phyloP scores from a whole-genome alignment of 2,797 vertebrate genomes.

The Anolis apletophallus region DNA sequence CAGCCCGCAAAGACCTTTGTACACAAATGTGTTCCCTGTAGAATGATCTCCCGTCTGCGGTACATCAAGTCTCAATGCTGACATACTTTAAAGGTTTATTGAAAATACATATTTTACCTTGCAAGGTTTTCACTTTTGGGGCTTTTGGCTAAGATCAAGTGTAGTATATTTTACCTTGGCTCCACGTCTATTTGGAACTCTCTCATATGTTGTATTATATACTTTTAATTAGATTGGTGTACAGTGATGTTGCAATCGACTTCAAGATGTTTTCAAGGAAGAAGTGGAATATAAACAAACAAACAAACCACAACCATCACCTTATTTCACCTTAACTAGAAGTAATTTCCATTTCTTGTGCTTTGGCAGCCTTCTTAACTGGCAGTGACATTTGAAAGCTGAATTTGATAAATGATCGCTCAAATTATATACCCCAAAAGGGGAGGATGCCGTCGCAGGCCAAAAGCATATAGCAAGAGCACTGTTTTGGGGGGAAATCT shows the following conservation, averaged over 20 bases:
- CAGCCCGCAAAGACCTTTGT: background rate
- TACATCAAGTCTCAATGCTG: background rate
- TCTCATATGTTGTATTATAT: background rate
- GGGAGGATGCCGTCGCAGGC: background rate
- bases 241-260: background rate
- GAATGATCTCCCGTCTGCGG: background rate
- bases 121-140: too few species aligned
- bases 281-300: background rate
- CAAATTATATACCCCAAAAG: slow-evolving; percentile 30
- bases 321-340: background rate
- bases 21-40: background rate
- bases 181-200: background rate
- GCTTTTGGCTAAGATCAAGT: too few species aligned
- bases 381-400: slow-evolving; percentile 36
- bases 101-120: background rate
- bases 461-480: slow-evolving; percentile 8
- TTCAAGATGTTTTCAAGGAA: background rate
- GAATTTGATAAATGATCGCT: slow-evolving; percentile 39
- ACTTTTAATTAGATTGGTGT: background rate
- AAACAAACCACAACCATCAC: background rate
- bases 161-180: too few species aligned
- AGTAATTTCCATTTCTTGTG: slow-evolving; percentile 21
- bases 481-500: slow-evolving; percentile 23
- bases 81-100: background rate
- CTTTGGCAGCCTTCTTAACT: background rate